A percentile compares a stretch with the other conserved stretches of the same genome.
Conservation (phyloP, 2,797 vertebrate genomes). For the Syngnathus rostellatus region DNA sequence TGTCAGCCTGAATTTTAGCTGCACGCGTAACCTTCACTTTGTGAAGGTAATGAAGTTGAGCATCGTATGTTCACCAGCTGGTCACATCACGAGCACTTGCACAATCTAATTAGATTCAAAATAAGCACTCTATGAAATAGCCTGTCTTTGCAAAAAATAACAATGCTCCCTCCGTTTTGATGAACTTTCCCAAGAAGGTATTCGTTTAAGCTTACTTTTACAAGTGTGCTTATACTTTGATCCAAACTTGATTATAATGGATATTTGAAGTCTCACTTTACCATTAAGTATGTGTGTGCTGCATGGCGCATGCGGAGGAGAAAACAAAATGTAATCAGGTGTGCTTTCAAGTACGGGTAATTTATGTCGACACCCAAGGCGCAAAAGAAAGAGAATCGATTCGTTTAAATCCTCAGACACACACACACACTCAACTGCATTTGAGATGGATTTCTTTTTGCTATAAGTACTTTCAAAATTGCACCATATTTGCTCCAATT, state of each 20-base stretch:
- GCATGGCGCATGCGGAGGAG: not conserved
- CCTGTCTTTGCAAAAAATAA: not conserved
- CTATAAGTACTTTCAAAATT: not conserved
- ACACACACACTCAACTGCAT: not conserved
- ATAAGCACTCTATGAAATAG: not conserved
- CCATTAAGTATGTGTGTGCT: not conserved
- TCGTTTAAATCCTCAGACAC: not conserved
- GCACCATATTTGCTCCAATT: too few species aligned
- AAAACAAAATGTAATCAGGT: not conserved
- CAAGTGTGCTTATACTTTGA: not conserved
- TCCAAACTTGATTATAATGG: not conserved
- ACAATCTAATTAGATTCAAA: not conserved
- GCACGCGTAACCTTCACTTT: slow-evolving; percentile 18
- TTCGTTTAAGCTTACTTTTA: not conserved
- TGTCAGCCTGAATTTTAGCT: slow-evolving; percentile 17
- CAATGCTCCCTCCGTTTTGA: not conserved
- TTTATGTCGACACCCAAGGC: not conserved
- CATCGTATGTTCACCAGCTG: not conserved
- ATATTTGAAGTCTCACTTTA: not conserved
- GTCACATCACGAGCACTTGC: slow-evolving; percentile 5
- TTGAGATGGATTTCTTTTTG: not conserved
- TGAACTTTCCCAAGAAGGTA: too few species aligned
- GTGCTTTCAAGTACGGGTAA: not conserved
- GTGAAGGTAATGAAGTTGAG: slow-evolving; percentile 1
- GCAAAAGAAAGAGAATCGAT: slow-evolving; percentile 4